A percentile compares a stretch with the other conserved stretches of the same genome.
phyloP scores from a whole-genome alignment of 2,888 invertebrate genomes.

The Synanthedon andrenaeformis region DNA sequence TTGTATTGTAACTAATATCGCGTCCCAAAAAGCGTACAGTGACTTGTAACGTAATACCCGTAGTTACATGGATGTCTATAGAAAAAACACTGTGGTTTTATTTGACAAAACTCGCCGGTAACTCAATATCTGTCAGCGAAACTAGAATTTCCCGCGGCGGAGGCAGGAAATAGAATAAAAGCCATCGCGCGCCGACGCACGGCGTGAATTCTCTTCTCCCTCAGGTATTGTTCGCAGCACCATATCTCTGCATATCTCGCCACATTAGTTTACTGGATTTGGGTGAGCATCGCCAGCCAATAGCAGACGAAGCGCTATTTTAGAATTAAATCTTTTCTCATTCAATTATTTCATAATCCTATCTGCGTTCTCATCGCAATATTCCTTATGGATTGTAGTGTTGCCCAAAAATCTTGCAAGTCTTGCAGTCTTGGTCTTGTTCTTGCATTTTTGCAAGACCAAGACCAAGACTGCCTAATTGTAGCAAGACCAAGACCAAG shows the following conservation, averaged over 20 bases:
- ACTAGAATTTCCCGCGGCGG: constrained; percentile 47
- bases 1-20: background rate
- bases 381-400: too few relatives aligned
- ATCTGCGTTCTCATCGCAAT: too few relatives aligned
- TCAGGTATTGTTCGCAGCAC: background rate
- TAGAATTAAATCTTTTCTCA: too few relatives aligned
- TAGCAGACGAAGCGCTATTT: too few relatives aligned
- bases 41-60: background rate
- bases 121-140: constrained; percentile 54
- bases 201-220: constrained; percentile 4
- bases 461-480: too few relatives aligned
- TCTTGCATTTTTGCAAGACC: too few relatives aligned
- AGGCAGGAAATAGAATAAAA: constrained; percentile 48
- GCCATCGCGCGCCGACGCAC: constrained; percentile 22
- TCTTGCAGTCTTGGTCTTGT: too few relatives aligned
- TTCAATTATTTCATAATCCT: too few relatives aligned
- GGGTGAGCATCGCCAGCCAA: too few relatives aligned
- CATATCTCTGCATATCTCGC: background rate
- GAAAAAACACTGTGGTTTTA: constrained; percentile 35
- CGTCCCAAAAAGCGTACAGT: background rate
- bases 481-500: too few relatives aligned
- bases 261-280: too few relatives aligned
- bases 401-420: too few relatives aligned
- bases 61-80: constrained; percentile 1
- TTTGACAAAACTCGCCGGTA: constrained; percentile 42